Conservation (phyloP, 2,113 vertebrate genomes). For the Rhea americana region DNA sequence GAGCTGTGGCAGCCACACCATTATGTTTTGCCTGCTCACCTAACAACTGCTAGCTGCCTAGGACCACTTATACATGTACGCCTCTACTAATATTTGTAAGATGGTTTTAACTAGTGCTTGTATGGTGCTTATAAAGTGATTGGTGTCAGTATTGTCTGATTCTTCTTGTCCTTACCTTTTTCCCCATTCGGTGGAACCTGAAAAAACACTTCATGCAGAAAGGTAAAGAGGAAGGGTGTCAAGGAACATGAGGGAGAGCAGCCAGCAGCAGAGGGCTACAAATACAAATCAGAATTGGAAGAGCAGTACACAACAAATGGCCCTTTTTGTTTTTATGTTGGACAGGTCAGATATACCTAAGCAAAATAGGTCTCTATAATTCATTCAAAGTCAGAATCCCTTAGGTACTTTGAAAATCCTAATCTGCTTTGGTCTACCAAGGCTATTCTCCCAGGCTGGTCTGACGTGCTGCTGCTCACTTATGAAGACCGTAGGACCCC, state of each 20-base stretch:
- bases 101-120: not conserved
- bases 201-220: not conserved
- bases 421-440: not conserved
- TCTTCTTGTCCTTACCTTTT: not conserved
- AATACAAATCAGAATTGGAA: not conserved
- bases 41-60: not conserved
- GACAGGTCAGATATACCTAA: not conserved
- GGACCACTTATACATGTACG: not conserved
- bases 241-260: not conserved
- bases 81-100: not conserved
- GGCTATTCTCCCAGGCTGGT: not conserved
- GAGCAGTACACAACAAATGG: not conserved
- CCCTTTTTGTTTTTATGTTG: not conserved
- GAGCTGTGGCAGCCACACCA: too few species aligned
- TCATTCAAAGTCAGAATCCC: not conserved
- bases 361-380: not conserved
- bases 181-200: not conserved
- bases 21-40: too few species aligned
- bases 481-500: not conserved
- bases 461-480: not conserved
- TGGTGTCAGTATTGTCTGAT: not conserved
- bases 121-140: not conserved
- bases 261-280: too few species aligned
- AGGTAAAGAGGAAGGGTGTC: not conserved
- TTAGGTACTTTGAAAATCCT: not conserved